Conservation (phyloP, 2,113 vertebrate species). For the Lampris incognitus region DNA sequence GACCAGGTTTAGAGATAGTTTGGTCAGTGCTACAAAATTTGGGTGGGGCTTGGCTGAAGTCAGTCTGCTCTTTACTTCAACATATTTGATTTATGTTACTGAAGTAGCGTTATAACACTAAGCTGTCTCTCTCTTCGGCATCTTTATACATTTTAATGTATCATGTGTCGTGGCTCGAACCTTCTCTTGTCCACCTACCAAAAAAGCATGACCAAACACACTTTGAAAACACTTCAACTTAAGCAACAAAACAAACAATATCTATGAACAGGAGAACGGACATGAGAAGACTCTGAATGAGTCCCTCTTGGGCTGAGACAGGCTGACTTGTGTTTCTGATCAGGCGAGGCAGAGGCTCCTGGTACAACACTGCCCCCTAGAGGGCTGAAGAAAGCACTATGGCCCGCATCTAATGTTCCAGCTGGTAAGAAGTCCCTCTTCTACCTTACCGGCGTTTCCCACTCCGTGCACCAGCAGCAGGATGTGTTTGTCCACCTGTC, state of each 20-base stretch:
- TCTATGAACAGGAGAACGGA: conserved; percentile 1
- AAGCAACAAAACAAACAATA: conserved; percentile 25
- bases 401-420: neutral
- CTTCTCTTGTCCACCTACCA: too few relatives aligned
- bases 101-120: too few relatives aligned
- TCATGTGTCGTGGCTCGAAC: too few relatives aligned
- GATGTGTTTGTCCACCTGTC: conserved; percentile 97
- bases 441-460: conserved; percentile 87
- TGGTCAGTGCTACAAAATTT: neutral
- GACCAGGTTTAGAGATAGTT: too few relatives aligned
- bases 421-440: neutral
- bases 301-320: conserved; percentile 17
- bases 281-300: conserved; percentile 21
- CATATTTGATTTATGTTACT: too few relatives aligned
- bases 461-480: conserved; percentile 96
- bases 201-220: neutral
- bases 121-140: too few relatives aligned
- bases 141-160: too few relatives aligned
- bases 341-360: neutral
- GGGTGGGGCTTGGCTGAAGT: neutral
- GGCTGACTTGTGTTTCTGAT: conserved; percentile 37
- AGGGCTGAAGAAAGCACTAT: conserved; percentile 23
- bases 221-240: neutral
- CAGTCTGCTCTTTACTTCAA: too few relatives aligned
- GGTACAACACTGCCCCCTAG: conserved; percentile 65